Evolutionary conservation across 2,113 vertebrate species (phyloP).

Genomic region (Neolamprologus kungweensis): DNA sequence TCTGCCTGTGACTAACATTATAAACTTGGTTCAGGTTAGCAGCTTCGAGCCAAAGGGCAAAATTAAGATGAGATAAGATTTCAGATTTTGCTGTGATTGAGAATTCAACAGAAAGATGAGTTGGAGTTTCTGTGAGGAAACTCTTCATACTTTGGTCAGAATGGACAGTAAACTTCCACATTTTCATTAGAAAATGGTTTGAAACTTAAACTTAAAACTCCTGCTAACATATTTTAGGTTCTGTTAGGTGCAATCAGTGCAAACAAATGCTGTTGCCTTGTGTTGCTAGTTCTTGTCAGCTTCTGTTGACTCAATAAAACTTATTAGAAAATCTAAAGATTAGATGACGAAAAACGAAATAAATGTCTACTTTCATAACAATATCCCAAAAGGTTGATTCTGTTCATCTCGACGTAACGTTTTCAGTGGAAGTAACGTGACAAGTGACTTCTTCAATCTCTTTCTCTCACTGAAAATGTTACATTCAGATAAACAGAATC

Average conservation of each 20-base stretch:
- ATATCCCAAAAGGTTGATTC: neutral
- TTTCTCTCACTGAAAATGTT: neutral
- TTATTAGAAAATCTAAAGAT: neutral
- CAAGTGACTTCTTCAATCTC: neutral
- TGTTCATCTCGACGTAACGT: fast-evolving
- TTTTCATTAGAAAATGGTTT: neutral
- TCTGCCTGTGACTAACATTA: neutral
- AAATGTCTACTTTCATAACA: neutral
- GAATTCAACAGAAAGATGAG: neutral
- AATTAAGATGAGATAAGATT: neutral
- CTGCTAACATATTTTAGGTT: neutral
- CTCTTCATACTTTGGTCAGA: neutral
- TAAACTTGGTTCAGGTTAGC: neutral
- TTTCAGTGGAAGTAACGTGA: neutral
- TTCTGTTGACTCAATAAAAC: neutral
- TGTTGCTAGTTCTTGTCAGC: neutral
- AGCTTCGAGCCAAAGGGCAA: neutral
- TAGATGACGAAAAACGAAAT: fast-evolving
- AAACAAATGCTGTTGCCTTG: neutral
- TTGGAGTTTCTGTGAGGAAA: neutral
- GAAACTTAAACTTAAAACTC: neutral
- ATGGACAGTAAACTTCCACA: neutral
- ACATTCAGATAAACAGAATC: neutral
- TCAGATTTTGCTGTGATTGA: neutral
- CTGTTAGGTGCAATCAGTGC: neutral